phyloP scores from a whole-genome alignment of 2,113 vertebrate species.

The Heptranchias perlo region DNA sequence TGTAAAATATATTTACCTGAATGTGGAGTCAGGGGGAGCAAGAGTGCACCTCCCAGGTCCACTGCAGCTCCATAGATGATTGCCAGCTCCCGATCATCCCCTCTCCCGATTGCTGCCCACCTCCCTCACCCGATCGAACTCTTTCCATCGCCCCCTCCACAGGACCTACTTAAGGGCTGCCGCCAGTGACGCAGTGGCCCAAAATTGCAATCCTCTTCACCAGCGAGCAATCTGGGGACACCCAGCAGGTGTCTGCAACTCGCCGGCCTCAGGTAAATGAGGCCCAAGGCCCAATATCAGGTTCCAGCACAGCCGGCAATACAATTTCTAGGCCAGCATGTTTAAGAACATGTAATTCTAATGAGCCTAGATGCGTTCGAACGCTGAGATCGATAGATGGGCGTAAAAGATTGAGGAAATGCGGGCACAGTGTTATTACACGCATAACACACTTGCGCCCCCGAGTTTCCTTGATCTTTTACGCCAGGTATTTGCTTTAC shows the following conservation, averaged over 20 bases:
- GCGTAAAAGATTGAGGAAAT: neutral
- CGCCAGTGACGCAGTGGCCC: neutral
- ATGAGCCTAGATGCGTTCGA: neutral
- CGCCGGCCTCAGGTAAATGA: neutral
- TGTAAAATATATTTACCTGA: too few species aligned
- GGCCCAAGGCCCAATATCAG: neutral
- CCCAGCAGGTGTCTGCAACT: neutral
- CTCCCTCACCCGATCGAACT: neutral
- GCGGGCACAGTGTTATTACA: neutral
- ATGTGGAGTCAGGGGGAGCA: too few species aligned
- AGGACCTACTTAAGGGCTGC: neutral
- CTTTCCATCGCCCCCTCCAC: neutral
- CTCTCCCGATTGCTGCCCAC: neutral
- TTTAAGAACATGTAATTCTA: neutral
- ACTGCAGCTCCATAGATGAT: too few species aligned
- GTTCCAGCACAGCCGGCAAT: neutral
- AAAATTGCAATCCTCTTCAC: neutral
- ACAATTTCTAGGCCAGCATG: neutral
- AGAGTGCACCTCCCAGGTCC: too few species aligned
- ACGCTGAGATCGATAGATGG: neutral
- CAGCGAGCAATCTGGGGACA: neutral
- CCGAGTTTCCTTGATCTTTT: neutral
- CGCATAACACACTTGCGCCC: neutral
- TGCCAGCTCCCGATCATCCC: neutral
- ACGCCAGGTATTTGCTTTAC: neutral